Percentiles rank a stretch among this genome's conserved stretches.
Conservation (phyloP, 1,140 invertebrate genomes). For the Drosophila trapezifrons region DNA sequence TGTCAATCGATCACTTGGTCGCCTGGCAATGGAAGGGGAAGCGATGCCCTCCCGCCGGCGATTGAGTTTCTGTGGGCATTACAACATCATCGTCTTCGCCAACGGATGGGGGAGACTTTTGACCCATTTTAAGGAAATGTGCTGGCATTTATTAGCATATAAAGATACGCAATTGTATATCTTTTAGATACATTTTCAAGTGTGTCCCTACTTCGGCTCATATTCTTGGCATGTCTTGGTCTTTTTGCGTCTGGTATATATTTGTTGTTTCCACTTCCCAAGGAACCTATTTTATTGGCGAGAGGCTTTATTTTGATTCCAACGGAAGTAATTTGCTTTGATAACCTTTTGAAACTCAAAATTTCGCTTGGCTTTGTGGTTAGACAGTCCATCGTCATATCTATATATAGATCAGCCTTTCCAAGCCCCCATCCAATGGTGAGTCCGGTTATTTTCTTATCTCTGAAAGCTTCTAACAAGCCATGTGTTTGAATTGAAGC, state of each 20-base stretch:
- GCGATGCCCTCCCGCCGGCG: slow-evolving; percentile 37
- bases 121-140: slow-evolving; percentile 82
- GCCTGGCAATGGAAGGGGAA: slow-evolving; percentile 32
- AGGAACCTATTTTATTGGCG: slow-evolving; percentile 8
- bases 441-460: slow-evolving; percentile 46
- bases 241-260: slow-evolving; percentile 16
- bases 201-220: slow-evolving; percentile 56
- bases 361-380: slow-evolving; percentile 15
- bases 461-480: slow-evolving; percentile 36
- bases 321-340: slow-evolving; percentile 65
- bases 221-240: slow-evolving; percentile 25
- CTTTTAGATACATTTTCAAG: slow-evolving; percentile 61
- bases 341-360: slow-evolving; percentile 60
- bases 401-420: slow-evolving; percentile 57
- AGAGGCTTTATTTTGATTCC: slow-evolving; percentile 43
- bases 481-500: slow-evolving; percentile 50
- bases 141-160: slow-evolving; percentile 79
- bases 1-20: slow-evolving; percentile 81
- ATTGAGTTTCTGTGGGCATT: slow-evolving; percentile 56
- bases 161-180: slow-evolving; percentile 79
- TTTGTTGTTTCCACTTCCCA: slow-evolving; percentile 5
- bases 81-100: slow-evolving; percentile 62
- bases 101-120: slow-evolving; percentile 78
- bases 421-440: slow-evolving; percentile 38
- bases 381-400: slow-evolving; percentile 66